Base-by-base conservation (phyloP, 2,888 invertebrate species). In the Erebia ligea region DNA sequence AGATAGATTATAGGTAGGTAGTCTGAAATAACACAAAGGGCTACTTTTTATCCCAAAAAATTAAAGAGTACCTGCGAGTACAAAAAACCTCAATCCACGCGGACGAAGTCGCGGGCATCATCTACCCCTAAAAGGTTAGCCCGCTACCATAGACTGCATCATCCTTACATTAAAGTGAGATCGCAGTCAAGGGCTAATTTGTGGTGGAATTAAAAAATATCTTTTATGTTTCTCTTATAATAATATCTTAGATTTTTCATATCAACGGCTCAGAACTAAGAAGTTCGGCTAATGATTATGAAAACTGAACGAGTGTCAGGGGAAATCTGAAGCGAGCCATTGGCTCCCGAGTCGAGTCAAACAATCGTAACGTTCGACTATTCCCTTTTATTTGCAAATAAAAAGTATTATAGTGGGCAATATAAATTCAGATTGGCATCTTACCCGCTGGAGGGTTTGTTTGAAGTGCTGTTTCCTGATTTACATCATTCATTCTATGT, bases 291-390 rank as follows among this genome's bases (percentile, higher is more conserved):
- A 62, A 63, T 69, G 68, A 67, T 66, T 58, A 66, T 68, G 67
- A 71, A 57, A 68, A 54, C 69, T 67, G 66, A 69, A 63, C 68
- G 81, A 80, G 81, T 81, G 85, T 80, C 89, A 73, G 74, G 89
- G 91, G 90, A 90, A 90, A 89, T 90, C 86, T 34, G 63, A 69
- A 70, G 68, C 85, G 77, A 70, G 70, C 69, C 77, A 72, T 75
- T 71, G 71, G 75, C 80, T 78, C 67, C 69, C 77, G 73, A 71
- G 63, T 73, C 75, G 61, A 71, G 69, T 76, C 73, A 66, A 77
- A 78, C 78, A 78, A 74, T 78, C 79, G 78, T 79, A 77, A 80
- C 82, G 74, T 79, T 77, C 69, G 52, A 63, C 72, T 66, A 67
- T 73, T 75, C 66, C 67, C 70, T 59, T 76, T 78, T 77, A 75